Conservation (phyloP, 2,113 vertebrate genomes). For the Pelodiscus sinensis region DNA sequence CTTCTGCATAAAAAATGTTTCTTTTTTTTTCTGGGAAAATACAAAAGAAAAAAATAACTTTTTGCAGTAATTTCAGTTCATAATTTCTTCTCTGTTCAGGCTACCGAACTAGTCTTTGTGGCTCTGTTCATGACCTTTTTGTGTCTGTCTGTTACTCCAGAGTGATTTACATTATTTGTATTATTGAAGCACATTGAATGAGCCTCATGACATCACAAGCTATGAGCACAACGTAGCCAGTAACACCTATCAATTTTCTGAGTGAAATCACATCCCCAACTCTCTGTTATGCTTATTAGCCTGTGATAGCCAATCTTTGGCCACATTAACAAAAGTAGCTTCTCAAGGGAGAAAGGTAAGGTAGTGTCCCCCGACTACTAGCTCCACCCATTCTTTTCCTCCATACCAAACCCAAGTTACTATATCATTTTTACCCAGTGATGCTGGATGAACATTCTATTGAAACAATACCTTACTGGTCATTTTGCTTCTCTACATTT, state of each 20-base stretch:
- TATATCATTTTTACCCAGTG: too few species aligned
- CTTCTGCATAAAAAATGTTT: background rate
- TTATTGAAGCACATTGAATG: background rate
- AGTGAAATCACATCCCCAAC: background rate
- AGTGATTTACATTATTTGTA: background rate
- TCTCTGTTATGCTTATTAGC: too few species aligned
- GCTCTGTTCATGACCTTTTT: background rate
- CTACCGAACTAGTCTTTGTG: background rate
- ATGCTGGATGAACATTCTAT: too few species aligned
- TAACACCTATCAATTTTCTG: background rate
- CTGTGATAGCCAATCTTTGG: too few species aligned
- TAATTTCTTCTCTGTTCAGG: background rate
- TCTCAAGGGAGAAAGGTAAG: too few species aligned
- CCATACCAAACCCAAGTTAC: too few species aligned
- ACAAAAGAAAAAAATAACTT: background rate
- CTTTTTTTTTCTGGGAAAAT: slow-evolving; percentile 11
- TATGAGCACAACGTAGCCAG: background rate
- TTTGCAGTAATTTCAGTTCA: background rate
- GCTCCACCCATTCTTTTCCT: too few species aligned
- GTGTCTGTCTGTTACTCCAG: background rate
- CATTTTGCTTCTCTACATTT: too few species aligned
- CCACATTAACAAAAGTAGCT: too few species aligned
- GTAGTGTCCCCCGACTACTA: too few species aligned
- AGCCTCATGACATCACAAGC: background rate
- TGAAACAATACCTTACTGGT: too few species aligned